Evolutionary conservation across 2,113 vertebrate genomes (phyloP).

Genomic region (Calonectris borealis): DNA sequence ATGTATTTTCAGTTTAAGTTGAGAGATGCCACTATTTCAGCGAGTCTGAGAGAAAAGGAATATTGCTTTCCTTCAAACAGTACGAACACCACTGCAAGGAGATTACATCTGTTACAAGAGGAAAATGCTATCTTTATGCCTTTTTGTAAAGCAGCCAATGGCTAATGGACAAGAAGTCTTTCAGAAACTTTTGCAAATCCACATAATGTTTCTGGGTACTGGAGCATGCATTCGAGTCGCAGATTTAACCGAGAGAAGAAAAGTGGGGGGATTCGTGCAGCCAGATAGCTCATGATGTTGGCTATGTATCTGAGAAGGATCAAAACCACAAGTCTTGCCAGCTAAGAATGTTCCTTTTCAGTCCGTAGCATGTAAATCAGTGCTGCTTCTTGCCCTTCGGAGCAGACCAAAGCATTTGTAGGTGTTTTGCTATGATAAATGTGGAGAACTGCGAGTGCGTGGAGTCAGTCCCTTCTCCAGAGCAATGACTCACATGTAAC

Average conservation of each 20-base stretch:
- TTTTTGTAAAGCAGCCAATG: conserved; percentile 64
- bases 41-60: conserved; percentile 22
- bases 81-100: conserved; percentile 6
- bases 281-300: conserved; percentile 42
- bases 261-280: background rate
- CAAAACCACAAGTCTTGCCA: conserved; percentile 44
- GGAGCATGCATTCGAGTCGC: conserved; percentile 38
- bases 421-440: background rate
- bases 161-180: conserved; percentile 70
- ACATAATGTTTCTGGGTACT: conserved; percentile 47
- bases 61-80: conserved; percentile 39
- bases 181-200: conserved; percentile 66
- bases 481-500: background rate
- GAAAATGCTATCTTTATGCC: conserved; percentile 59
- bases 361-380: conserved; percentile 34
- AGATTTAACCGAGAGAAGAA: conserved; percentile 49
- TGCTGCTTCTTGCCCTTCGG: conserved; percentile 21
- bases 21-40: conserved; percentile 39
- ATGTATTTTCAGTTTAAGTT: conserved; percentile 48
- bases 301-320: conserved; percentile 44
- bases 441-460: background rate
- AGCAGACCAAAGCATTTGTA: background rate
- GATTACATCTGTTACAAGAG: conserved; percentile 44
- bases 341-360: conserved; percentile 51
- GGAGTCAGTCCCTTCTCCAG: background rate